Base-by-base conservation (phyloP, 2,113 vertebrate species). In the Taxidea taxus region DNA sequence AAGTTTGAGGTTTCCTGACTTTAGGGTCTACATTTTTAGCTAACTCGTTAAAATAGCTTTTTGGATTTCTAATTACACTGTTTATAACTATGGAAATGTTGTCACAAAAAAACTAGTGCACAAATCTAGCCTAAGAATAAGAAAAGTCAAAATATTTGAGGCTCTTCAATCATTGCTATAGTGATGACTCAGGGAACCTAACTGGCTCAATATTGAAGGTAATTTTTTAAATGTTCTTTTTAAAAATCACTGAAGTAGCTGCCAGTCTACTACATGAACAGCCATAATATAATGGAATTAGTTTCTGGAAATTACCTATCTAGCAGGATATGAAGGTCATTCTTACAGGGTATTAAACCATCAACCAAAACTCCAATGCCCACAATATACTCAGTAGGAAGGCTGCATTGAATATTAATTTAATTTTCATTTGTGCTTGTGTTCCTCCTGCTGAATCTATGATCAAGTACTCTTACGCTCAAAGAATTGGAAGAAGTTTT, bases 301-400 rank as follows among this genome's bases (percentile, higher is more conserved):
- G 70, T 82, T 96, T 96, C 37, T 51, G 31, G 37, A 92, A 93
- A 95, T 90, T 75, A 86, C 2, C 4, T 68, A 47, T 90, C 54
- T 90, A 68, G 29, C 12, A 68, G 49, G 4, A 87, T n/a, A 74
- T 11, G 15, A 91, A 81, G 80, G 21, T 44, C 42, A 94, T 94
- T 87, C 68, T 78, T 66, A 47, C 4, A 80, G 82, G 34, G 12
- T 82, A 78, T 90, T 74, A 92, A 97, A 39, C 16, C 8, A 72
- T 44, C n/a, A 18, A 62, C 25, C n/a, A 87, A 92, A 90, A 77
- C 47, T 89, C 18, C 54, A 78, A 72, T 42, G 29, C 18, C 54
- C 14, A 6, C 42, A 14, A 14, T 29, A 58, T 56, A 54, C 70
- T 51, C 31, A 94, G 8, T 42, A 77, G 21, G 1, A 88, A 68